Evolutionary conservation across 2,888 invertebrate genomes (phyloP), one percentile per base, ranked within the genome.

Genomic region (Luffia ferchaultella): DNA sequence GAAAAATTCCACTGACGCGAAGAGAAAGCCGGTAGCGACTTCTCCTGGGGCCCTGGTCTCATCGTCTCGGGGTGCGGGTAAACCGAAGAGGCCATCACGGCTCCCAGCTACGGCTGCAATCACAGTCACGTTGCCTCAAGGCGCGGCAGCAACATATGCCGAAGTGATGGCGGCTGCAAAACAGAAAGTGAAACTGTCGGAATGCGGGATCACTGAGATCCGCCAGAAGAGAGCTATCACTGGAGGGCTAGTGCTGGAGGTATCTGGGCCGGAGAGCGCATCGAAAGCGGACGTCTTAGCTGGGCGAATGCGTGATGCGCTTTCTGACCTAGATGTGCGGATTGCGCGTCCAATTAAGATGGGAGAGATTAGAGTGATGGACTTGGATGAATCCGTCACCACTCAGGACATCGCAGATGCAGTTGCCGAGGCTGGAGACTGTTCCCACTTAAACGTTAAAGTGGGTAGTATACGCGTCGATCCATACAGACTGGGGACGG

Each of bases 271-370:
- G n/a, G n/a, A n/a, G n/a, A n/a, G n/a, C n/a, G n/a, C n/a, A n/a
- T 45, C 42, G 0, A 53, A 52, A 17, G 56, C 56, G 1, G 54
- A 57, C 20, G 5, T 42, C 1, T 49, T 58, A 0, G 58, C 57
- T 0, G 40, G 19, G 0, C 52, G 50, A 20, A 41, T 59, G 9
- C 42, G 46, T 5, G 50, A 18, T 7, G 20, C 43, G 0, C 20
- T 57, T 2, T n/a, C n/a, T n/a, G 44, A 16, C 1, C 48, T 18
- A 1, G 30, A 42, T 1, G 45, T 49, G 9, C 2, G 19, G 3
- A 18, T 49, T 17, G 9, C 44, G 16, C 19, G 49, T 16, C 49
- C 49, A 7, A 18, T 20, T 2, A 49, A 49, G 17, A 30, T 44
- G 15, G 45, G 30, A 2, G 49, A 44, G 12, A 2, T 49, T 2